phyloP scores from a whole-genome alignment of 2,888 invertebrate species.

The Eristalis tenax region DNA sequence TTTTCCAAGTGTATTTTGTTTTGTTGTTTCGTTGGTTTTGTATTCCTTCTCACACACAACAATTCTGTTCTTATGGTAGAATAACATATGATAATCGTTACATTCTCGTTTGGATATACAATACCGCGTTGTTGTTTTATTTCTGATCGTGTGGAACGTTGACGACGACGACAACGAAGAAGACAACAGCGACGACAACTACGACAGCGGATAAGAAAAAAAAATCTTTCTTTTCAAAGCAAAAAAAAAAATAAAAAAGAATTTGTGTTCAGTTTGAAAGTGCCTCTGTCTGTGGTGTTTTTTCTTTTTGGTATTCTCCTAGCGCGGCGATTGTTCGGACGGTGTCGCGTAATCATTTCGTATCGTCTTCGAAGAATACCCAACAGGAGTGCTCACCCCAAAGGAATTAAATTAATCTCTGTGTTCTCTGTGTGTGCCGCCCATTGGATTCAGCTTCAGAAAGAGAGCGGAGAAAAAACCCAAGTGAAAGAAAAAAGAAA shows the following conservation, averaged over 20 bases:
- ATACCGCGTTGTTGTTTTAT: constrained; percentile 46
- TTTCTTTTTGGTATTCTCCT: constrained; percentile 67
- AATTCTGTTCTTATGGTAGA: constrained; percentile 47
- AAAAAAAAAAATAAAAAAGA: constrained; percentile 45
- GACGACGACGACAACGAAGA: constrained; percentile 14
- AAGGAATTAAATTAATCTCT: constrained; percentile 36
- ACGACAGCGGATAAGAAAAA: constrained; percentile 43
- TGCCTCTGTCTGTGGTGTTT: background rate
- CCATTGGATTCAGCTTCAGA: background rate
- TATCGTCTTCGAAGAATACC: constrained; percentile 51
- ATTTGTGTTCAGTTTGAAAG: constrained; percentile 73
- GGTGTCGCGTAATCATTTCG: constrained; percentile 63
- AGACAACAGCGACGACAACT: constrained; percentile 25
- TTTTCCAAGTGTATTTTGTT: constrained; percentile 3
- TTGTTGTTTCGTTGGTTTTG: constrained; percentile 6
- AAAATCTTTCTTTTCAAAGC: background rate
- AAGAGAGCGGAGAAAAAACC: background rate
- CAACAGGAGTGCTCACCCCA: constrained; percentile 57
- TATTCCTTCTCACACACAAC: constrained; percentile 13
- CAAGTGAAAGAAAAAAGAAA: background rate
- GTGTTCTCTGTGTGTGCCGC: background rate
- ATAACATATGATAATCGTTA: constrained; percentile 64
- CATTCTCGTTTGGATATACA: constrained; percentile 62
- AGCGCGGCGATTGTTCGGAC: constrained; percentile 57
- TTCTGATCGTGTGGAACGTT: constrained; percentile 63